Evolutionary conservation across 2,113 vertebrate species (phyloP), one percentile per base, ranked within the genome.

Genomic region (Notiomystis cincta): DNA sequence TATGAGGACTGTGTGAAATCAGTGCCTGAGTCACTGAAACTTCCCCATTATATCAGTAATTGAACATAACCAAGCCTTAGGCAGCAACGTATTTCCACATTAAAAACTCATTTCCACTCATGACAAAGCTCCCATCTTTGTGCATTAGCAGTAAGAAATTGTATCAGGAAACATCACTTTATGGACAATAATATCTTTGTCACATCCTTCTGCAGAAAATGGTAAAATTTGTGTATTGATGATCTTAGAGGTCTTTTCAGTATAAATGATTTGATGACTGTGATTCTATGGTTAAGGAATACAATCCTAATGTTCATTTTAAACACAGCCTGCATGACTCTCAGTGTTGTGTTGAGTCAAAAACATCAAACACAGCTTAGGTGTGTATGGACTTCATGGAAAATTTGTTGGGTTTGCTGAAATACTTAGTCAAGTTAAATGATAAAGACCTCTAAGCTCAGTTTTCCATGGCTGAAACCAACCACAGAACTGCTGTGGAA

Each of bases 361-460:
- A 69, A 56, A 9, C 24, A 5, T 45, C 54, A 58, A 80, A 64
- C 13, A 51, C 31, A 35, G 3, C 7, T 24, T 64, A 9, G 9
- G 3, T 28, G 0, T 28, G 28, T 10, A 15, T 10, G 9, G 40
- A 8, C 40, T 38, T 50, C 17, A 56, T 35, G 31, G 15, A 1
- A 77, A 51, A 84, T 6, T 22, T 67, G 7, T 11, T 37, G 13
- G 5, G 2, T 71, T 82, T 84, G 33, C 42, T 57, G 25, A 73
- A 85, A 73, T 24, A 40, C 9, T 53, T 57, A 33, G 2, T 9
- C 28, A 47, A 65, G n/a, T 18, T 24, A 45, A n/a, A 66, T 17
- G n/a, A 57, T 21, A 40, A 81, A n/a, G 24, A 5, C 19, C 28
- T 61, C 38, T 70, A 21, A 56, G 27, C 13, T 23, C 9, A 15